Evolutionary conservation across 2,113 vertebrate genomes (phyloP).

Genomic region (Tonatia bakeri): DNA sequence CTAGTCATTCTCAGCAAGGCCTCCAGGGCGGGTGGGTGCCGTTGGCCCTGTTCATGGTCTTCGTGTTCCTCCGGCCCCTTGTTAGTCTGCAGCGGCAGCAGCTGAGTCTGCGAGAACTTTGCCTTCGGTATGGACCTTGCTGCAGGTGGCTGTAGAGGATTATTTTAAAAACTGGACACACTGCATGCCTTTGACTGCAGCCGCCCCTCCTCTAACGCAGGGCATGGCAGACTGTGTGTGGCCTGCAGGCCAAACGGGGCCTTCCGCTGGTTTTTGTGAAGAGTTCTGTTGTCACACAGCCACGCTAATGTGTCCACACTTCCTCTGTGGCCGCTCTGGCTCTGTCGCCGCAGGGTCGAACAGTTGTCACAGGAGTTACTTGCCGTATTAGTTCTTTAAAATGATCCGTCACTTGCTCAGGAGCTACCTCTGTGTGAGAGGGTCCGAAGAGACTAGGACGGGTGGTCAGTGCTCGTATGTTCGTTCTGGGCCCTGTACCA

Average conservation of each 20-base stretch:
- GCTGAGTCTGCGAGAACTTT: background rate
- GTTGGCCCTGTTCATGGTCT: background rate
- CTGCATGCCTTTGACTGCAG: background rate
- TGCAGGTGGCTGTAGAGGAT: background rate
- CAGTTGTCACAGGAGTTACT: conserved; percentile 77
- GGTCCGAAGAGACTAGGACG: conserved; percentile 87
- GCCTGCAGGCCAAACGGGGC: background rate
- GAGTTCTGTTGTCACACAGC: background rate
- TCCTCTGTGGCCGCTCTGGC: background rate
- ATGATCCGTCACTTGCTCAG: conserved; percentile 89
- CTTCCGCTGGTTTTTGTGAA: background rate
- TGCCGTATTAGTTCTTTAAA: conserved; percentile 86
- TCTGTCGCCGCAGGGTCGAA: rapidly evolving
- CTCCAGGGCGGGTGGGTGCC: background rate
- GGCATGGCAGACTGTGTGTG: too few species aligned
- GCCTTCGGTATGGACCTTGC: background rate
- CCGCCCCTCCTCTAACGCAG: background rate
- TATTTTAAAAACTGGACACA: background rate
- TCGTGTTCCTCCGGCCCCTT: background rate
- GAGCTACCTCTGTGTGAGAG: conserved; percentile 86
- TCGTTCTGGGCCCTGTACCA: conserved; percentile 90
- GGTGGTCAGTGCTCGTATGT: conserved; percentile 88
- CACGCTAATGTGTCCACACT: background rate
- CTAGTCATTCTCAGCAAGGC: background rate
- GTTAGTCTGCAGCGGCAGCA: background rate